Base-by-base conservation (phyloP, 2,888 invertebrate species). In the Polylopha cassiicola region DNA sequence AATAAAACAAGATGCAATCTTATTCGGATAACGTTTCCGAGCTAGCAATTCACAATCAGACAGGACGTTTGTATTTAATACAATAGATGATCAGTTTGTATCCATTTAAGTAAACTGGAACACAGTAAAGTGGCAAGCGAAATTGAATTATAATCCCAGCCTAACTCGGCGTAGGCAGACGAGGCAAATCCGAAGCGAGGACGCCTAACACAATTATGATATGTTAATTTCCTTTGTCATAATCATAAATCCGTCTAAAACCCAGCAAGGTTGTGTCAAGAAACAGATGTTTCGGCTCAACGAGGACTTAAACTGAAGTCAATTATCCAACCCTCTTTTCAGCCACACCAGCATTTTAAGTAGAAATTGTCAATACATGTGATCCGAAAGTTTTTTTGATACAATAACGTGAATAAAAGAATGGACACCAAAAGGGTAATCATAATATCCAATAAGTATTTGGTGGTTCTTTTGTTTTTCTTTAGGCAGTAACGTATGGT, bases 151-250 rank as follows among this genome's bases (percentile, higher is more conserved):
- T 58, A 65, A 67, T 59, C 61, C 50, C 41, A 47, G 51, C 46
- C 52, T 46, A 55, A 57, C 51, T 51, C 39, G 41, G 55, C 55
- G 62, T 62, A 58, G 57, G 62, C 57, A 53, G 59, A 64, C 59
- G 59, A 61, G 65, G 54, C 61, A 61, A 64, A 73, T 67, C 66
- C 58, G 50, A 58, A 55, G 57, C 58, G 51, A 61, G 56, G 58
- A 57, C 58, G 56, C 49, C 55, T 61, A 66, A 67, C 58, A 51
- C 55, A 65, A 71, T 70, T 70, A 65, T 51, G 46, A 55, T 66
- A 72, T 67, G 67, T 64, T 68, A 71, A 68, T 68, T 67, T 18
- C 50, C 51, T 59, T 63, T 66, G 62, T 65, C 61, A 53, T 53
- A 56, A 46, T 65, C 61, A 53, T 51, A 56, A 46, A 51, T 54